phyloP scores from a whole-genome alignment of 2,888 invertebrate genomes.

The Corythucha ciliata region DNA sequence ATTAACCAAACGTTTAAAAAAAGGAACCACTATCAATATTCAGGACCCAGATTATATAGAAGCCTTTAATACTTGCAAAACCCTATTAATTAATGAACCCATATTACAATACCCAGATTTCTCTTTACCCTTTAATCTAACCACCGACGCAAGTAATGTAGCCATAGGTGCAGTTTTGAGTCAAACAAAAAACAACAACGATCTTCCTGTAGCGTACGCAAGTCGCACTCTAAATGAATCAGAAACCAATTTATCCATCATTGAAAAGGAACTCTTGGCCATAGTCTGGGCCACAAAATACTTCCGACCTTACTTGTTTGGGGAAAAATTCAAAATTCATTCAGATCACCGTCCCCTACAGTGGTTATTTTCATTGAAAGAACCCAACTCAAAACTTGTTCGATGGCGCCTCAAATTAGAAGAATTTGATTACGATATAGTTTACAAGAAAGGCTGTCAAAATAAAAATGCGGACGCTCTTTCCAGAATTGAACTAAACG shows the following conservation, averaged over 20 bases:
- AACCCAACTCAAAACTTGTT: not conserved
- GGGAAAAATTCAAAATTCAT: slow-evolving; percentile 32
- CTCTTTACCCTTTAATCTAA: too few species aligned
- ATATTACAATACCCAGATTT: too few species aligned
- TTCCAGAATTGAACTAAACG: too few species aligned
- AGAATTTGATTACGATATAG: slow-evolving; percentile 17
- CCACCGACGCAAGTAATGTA: too few species aligned
- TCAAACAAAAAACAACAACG: too few species aligned
- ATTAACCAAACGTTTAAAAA: too few species aligned
- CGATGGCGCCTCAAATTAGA: slow-evolving; percentile 16
- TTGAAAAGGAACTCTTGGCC: slow-evolving; percentile 38
- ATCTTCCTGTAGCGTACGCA: slow-evolving; percentile 38
- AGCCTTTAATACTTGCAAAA: too few species aligned
- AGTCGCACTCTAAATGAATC: slow-evolving; percentile 36
- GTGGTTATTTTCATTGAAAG: slow-evolving; percentile 19
- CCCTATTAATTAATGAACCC: too few species aligned
- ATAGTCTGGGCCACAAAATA: slow-evolving; percentile 37
- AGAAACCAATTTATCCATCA: slow-evolving; percentile 36
- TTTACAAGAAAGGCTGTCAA: slow-evolving; percentile 12
- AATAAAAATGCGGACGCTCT: slow-evolving; percentile 17
- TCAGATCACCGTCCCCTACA: slow-evolving; percentile 17
- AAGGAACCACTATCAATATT: too few species aligned
- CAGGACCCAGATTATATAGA: too few species aligned
- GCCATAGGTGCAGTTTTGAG: too few species aligned
- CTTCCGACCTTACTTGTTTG: slow-evolving; percentile 36